phyloP scores from a whole-genome alignment of 2,888 invertebrate genomes.

The Tenthredo amoena region DNA sequence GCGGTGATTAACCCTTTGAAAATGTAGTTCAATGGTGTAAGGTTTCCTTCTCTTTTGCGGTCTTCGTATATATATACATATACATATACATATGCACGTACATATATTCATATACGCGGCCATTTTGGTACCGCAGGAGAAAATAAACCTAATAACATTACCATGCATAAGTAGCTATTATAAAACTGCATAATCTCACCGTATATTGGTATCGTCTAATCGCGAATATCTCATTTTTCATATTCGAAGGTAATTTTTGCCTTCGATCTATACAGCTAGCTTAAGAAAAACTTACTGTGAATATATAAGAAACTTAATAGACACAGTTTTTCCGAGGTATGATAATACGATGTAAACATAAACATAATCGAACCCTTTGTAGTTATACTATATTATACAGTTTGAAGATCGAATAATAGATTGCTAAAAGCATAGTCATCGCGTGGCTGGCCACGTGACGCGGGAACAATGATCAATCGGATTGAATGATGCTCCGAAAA shows the following conservation, averaged over 20 bases:
- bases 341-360: slow-evolving; percentile 22
- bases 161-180: background rate
- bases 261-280: background rate
- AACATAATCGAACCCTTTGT: slow-evolving; percentile 14
- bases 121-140: slow-evolving; percentile 66
- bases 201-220: background rate
- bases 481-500: background rate
- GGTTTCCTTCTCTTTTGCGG: slow-evolving; percentile 61
- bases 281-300: background rate
- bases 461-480: slow-evolving; percentile 17
- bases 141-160: slow-evolving; percentile 59
- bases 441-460: slow-evolving; percentile 10
- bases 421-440: slow-evolving; percentile 12
- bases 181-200: background rate
- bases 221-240: background rate
- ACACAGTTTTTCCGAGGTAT: too few relatives aligned
- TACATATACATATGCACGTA: background rate
- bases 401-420: slow-evolving; percentile 15
- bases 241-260: background rate
- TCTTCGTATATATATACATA: slow-evolving; percentile 56
- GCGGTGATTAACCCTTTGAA: slow-evolving; percentile 65
- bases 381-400: background rate
- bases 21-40: slow-evolving; percentile 67
- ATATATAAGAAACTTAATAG: background rate
- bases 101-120: slow-evolving; percentile 54